These are phyloP conservation scores for Cynodonichthys magdalenae DNA, from an alignment of 2,797 vertebrate genomes.

Conservation along the genomic window DNA sequence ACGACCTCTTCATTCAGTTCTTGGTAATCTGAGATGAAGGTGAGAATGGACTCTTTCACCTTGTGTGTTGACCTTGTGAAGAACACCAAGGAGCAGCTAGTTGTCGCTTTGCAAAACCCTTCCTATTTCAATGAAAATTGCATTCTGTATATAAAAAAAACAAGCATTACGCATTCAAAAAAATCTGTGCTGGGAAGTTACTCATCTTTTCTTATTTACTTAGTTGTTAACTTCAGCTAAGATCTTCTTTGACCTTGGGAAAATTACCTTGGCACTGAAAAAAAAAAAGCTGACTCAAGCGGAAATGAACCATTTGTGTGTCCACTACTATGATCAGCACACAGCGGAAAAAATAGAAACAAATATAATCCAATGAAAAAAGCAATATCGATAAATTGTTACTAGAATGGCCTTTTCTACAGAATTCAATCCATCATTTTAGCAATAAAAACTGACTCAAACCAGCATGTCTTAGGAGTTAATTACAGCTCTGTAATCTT, in stretches of 20 bases:
- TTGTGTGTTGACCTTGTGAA: conserved; percentile 60
- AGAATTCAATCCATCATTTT: not conserved
- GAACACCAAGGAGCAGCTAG: conserved; percentile 20
- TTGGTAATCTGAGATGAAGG: not conserved
- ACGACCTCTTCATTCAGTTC: not conserved
- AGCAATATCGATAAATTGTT: not conserved
- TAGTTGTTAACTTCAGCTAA: not conserved
- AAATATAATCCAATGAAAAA: not conserved
- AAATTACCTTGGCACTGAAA: conserved; percentile 39
- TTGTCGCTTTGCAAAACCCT: not conserved
- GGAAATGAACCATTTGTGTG: conserved; percentile 26
- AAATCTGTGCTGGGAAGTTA: accelerated
- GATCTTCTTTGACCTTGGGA: conserved; percentile 57
- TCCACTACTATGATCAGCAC: not conserved
- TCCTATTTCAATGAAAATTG: not conserved
- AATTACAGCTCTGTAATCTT: conserved; percentile 40
- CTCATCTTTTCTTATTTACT: not conserved
- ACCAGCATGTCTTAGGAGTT: conserved; percentile 33
- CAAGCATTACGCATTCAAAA: not conserved
- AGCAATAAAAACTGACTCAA: conserved; percentile 1
- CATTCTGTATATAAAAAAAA: not conserved
- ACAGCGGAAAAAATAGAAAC: not conserved
- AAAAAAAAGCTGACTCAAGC: conserved; percentile 50
- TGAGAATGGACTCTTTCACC: not conserved
- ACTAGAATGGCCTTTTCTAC: not conserved